A percentile compares a stretch with the other conserved stretches of the same genome.
Evolutionary conservation across 2,888 invertebrate species (phyloP).

Genomic region (Embidobia sp.): DNA sequence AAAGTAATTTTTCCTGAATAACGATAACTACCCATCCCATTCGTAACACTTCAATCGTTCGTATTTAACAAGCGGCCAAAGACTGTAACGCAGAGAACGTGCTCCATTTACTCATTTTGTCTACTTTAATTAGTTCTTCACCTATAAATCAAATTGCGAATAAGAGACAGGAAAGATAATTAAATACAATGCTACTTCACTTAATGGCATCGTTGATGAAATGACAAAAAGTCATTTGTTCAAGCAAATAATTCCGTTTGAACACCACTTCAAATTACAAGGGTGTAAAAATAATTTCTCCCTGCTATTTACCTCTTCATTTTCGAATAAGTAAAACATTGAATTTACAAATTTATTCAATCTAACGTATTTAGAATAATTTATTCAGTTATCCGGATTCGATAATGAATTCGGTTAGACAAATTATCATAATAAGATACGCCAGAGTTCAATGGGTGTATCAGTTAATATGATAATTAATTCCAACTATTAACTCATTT

Average conservation of each 20-base stretch:
- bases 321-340: too few species aligned
- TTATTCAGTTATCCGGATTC: too few species aligned
- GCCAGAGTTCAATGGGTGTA: constrained; percentile 1
- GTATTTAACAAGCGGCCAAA: constrained; percentile 41
- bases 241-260: constrained; percentile 34
- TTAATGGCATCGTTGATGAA: constrained; percentile 40
- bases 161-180: constrained; percentile 44
- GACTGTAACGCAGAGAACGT: constrained; percentile 35
- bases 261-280: constrained; percentile 3
- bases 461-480: constrained; percentile 40
- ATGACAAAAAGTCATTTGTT: constrained; percentile 44
- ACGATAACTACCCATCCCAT: too few species aligned
- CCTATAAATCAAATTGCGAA: constrained; percentile 52
- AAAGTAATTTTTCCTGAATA: too few species aligned
- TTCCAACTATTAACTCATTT: constrained; percentile 35
- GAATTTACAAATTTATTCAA: too few species aligned
- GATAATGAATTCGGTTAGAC: background rate
- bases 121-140: constrained; percentile 59
- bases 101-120: constrained; percentile 51
- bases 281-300: too few species aligned
- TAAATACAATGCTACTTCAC: constrained; percentile 45
- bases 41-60: constrained; percentile 21
- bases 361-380: too few species aligned
- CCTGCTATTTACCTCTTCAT: too few species aligned
- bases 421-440: background rate